Evolutionary conservation across 2,888 invertebrate species (phyloP).

Genomic region (Ectemnius cavifrons): DNA sequence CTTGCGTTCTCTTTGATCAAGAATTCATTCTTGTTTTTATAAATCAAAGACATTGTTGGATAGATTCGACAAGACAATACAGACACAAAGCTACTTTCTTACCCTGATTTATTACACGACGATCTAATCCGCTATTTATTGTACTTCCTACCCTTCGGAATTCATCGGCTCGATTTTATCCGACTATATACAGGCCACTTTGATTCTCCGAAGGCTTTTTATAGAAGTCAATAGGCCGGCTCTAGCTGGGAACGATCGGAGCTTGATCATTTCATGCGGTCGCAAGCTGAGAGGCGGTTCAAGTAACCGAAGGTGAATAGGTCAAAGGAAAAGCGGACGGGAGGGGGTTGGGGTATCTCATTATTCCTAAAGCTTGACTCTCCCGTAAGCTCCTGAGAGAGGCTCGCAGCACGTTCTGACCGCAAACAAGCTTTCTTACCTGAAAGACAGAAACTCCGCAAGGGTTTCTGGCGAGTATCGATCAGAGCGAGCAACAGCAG

Average conservation of each 20-base stretch:
- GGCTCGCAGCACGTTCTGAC: slow-evolving; percentile 67
- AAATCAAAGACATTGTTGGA: too few relatives aligned
- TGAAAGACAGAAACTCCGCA: slow-evolving; percentile 43
- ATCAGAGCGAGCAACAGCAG: slow-evolving; percentile 18
- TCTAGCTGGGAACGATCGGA: neutral
- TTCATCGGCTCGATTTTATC: too few relatives aligned
- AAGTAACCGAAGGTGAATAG: neutral
- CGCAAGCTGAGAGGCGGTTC: slow-evolving; percentile 31
- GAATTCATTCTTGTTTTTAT: too few relatives aligned
- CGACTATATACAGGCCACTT: too few relatives aligned
- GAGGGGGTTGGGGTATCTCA: slow-evolving; percentile 47
- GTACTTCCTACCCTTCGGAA: too few relatives aligned
- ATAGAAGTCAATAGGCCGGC: too few relatives aligned
- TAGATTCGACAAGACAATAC: too few relatives aligned
- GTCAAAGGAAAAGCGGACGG: slow-evolving; percentile 25
- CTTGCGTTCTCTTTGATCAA: too few relatives aligned
- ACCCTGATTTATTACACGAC: too few relatives aligned
- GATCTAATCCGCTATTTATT: too few relatives aligned
- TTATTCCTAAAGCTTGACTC: slow-evolving; percentile 69
- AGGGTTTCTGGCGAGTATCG: slow-evolving; percentile 44
- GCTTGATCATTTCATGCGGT: slow-evolving; percentile 10
- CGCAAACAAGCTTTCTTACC: slow-evolving; percentile 62
- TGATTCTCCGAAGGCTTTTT: too few relatives aligned
- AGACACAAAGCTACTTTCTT: too few relatives aligned
- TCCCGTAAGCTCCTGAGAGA: slow-evolving; percentile 61